phyloP scores from a whole-genome alignment of 1,140 invertebrate species.

The Platorchestia sp. region DNA sequence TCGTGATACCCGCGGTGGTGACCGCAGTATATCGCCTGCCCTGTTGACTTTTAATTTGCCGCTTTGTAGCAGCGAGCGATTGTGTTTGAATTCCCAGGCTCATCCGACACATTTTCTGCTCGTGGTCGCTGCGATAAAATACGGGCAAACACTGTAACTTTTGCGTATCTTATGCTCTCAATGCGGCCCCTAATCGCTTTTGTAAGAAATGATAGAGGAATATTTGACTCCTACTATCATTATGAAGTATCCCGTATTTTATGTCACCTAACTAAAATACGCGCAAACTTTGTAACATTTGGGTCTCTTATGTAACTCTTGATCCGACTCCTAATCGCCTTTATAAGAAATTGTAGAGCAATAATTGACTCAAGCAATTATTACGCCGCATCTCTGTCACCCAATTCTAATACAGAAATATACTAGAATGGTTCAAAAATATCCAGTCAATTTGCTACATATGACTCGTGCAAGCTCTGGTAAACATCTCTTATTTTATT shows the following conservation, averaged over 20 bases:
- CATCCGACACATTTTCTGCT: not conserved
- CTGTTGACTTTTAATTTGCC: not conserved
- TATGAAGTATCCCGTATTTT: not conserved
- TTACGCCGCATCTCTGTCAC: not conserved
- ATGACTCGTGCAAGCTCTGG: too few relatives aligned
- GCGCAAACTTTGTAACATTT: not conserved
- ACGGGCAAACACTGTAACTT: not conserved
- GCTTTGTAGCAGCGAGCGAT: not conserved
- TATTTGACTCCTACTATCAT: not conserved
- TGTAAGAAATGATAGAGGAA: not conserved
- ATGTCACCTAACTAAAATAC: too few relatives aligned
- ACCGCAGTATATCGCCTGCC: not conserved
- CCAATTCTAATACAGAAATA: too few relatives aligned
- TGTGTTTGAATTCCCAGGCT: not conserved
- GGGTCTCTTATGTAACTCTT: not conserved
- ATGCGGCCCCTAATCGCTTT: not conserved
- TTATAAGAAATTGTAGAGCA: not conserved
- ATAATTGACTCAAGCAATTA: not conserved
- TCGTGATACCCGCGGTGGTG: not conserved
- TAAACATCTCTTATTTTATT: too few relatives aligned
- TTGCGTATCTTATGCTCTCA: not conserved
- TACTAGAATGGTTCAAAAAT: too few relatives aligned
- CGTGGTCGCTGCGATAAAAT: not conserved
- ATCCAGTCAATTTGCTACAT: too few relatives aligned
- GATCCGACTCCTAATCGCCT: not conserved